Evolutionary conservation across 2,797 vertebrate genomes (phyloP), one percentile per base, ranked within the genome.

Genomic region (Helostoma temminkii): DNA sequence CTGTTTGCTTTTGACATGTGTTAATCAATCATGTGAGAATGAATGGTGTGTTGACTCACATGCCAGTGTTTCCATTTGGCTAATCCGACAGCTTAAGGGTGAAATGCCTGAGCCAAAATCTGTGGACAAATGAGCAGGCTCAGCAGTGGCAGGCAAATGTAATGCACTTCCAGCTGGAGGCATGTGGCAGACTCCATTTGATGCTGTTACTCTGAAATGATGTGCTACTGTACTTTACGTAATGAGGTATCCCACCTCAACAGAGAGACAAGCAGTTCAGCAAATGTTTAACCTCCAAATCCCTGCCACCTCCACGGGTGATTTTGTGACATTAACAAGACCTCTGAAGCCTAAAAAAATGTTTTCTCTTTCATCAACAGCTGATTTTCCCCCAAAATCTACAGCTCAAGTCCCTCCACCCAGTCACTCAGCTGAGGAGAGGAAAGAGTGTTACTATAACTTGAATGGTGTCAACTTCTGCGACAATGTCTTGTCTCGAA

Each of bases 371-470:
- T 56, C n/a, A 3, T 25, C 25, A 21, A 14, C 78, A 81, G 76
- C 21, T 55, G 64, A 64, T 22, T 11, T n/a, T 1, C 48, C 25
- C n/a, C 16, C 37, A 4, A 71, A 76, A 61, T 57, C 63, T 0
- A 0, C 15, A 1, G 3, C 42, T 14, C 6, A 4, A 1, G 30
- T 28, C 4, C 54, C 65, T 34, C 32, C 45, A 0, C 53, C 71
- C 9, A 2, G 43, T 11, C 12, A 56, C 11, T 54, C 49, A 0
- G 12, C 37, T 0, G 86, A 84, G 36, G 87, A 92, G 73, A 92
- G 86, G 74, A 94, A 93, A 64, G 91, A 93, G 60, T 95, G 94
- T 34, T 95, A 94, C 82, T 94, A 93, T 32, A 94, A 95, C 74
- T 53, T 94, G 66, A 89, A 94, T 0, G 90, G 84, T 1, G 85